phyloP scores from a whole-genome alignment of 2,113 vertebrate genomes.

The Rhynchomys soricoides region DNA sequence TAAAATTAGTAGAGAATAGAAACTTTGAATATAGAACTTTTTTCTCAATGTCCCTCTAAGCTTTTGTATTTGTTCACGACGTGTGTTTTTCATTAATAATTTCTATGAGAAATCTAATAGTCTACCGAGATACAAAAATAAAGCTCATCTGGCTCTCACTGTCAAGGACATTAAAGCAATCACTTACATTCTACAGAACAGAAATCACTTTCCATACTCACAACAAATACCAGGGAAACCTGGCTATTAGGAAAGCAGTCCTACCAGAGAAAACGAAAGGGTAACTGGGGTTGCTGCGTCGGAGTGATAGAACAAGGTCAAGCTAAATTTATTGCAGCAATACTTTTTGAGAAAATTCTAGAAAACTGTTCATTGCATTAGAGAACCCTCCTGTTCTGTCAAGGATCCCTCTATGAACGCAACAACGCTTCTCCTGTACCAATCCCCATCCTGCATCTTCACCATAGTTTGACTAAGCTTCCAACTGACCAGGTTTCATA shows the following conservation, averaged over 20 bases:
- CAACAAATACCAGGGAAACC: background rate
- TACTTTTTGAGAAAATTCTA: background rate
- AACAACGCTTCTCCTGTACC: background rate
- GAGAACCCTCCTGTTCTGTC: background rate
- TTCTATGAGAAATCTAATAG: conserved; percentile 42
- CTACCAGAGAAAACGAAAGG: background rate
- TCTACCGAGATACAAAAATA: conserved; percentile 18
- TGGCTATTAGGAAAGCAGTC: background rate
- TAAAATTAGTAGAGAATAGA: conserved; percentile 48
- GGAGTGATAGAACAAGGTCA: background rate
- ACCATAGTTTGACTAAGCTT: background rate
- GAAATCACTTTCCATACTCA: conserved; percentile 21
- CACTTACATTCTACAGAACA: background rate
- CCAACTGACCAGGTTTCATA: background rate
- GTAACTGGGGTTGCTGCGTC: background rate
- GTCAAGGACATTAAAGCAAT: background rate
- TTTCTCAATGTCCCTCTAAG: conserved; percentile 27
- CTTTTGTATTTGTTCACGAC: conserved; percentile 12
- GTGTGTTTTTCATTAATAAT: conserved; percentile 46
- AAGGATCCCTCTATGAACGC: background rate
- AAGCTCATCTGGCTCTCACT: conserved; percentile 42
- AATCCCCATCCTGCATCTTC: accelerated
- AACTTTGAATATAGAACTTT: conserved; percentile 14
- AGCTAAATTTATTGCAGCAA: background rate
- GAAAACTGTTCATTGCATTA: background rate